Base-by-base conservation (phyloP, 2,113 vertebrate species). In the Delphinapterus leucas region DNA sequence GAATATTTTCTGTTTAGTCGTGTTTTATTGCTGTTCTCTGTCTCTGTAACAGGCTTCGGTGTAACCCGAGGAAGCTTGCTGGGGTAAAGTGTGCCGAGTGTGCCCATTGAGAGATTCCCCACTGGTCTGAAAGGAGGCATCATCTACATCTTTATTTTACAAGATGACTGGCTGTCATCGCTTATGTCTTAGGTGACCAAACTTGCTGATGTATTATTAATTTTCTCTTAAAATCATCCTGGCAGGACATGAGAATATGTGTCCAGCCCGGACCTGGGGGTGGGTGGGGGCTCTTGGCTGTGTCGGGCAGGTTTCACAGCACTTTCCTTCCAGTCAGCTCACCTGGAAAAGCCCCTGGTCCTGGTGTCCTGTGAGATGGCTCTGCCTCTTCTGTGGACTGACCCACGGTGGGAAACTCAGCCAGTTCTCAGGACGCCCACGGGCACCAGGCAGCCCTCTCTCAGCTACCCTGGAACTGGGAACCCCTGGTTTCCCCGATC, bases 211-310 rank as follows among this genome's bases (percentile, higher is more conserved):
- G 2, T 84, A 15, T 82, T 53, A 92, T 97, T 90, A 90, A 53
- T n/a, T 90, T 82, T n/a, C 90, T 83, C 65, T 90, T 95, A 90
- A 93, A 93, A 67, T 5, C 5, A 3, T n/a, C n/a, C 25, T 41
- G 96, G 67, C 61, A 74, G 91, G 55, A 58, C n/a, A 4, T 2
- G 13, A 13, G 31, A 25, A 2, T 21, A 47, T 17, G 41, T 1
- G 77, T 67, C n/a, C 21, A 8, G 58, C 67, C 71, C 6, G 20
- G 28, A 21, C 61, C 36, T 1, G 67, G 84, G 44, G 3, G 15
- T 8, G 28, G 71, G n/a, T 11, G 11, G 74, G 80, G 0, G 81
- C 47, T 11, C 6, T 6, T 28, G 44, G 81, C 8, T 6, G 23
- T 20, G 1, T 3, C 8, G 4, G 36, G 88, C 38, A 55, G 17